Evolutionary conservation across 2,888 invertebrate species (phyloP).

Genomic region (Nephrotoma guestfalica): DNA sequence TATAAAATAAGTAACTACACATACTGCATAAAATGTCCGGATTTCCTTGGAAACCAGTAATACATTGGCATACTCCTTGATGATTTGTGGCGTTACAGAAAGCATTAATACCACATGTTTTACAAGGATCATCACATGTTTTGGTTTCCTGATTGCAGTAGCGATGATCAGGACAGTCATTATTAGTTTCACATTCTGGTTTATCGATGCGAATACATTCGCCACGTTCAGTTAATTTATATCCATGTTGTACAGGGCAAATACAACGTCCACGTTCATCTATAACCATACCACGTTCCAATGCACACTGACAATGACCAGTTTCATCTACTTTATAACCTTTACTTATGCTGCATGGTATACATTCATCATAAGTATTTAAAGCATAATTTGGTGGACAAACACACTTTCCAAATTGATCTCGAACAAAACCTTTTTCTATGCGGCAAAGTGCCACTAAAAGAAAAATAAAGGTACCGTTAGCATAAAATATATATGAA

Average conservation of each 20-base stretch:
- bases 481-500: background rate
- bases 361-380: conserved; percentile 62
- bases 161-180: conserved; percentile 61
- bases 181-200: conserved; percentile 51
- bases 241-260: conserved; percentile 54
- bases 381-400: conserved; percentile 67
- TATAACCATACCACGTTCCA: conserved; percentile 60
- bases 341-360: conserved; percentile 52
- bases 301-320: conserved; percentile 69
- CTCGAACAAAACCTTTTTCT: conserved; percentile 51
- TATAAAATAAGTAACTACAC: conserved; percentile 17
- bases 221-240: conserved; percentile 42
- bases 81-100: conserved; percentile 66
- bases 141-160: conserved; percentile 55
- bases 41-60: conserved; percentile 60
- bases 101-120: conserved; percentile 61
- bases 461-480: conserved; percentile 3
- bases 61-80: conserved; percentile 61
- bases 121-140: conserved; percentile 71
- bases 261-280: conserved; percentile 65
- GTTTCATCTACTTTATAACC: conserved; percentile 62
- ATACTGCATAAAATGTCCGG: conserved; percentile 58
- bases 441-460: conserved; percentile 44
- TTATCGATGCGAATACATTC: conserved; percentile 39
- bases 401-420: conserved; percentile 48